Percentiles rank a stretch among this genome's conserved stretches.
Evolutionary conservation across 2,888 invertebrate species (phyloP).

Genomic region (Listrodromus nycthemerus): DNA sequence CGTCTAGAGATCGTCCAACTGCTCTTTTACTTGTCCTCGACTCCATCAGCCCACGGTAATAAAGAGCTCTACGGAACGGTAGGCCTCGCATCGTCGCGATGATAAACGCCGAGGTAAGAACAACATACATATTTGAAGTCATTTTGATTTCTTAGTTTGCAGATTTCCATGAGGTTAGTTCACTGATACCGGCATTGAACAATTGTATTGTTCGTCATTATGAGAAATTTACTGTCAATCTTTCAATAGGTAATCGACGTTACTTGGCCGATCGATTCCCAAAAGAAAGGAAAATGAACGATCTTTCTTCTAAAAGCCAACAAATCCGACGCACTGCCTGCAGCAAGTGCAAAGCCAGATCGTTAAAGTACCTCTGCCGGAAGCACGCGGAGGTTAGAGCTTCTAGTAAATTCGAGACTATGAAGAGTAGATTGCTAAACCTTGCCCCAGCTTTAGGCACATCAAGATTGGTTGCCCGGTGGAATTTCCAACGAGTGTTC

Average conservation of each 20-base stretch:
- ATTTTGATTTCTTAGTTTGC: not conserved
- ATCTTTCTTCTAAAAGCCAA: not conserved
- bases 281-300: not conserved
- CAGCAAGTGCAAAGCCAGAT: slow-evolving; percentile 52
- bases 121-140: not conserved
- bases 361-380: slow-evolving; percentile 47
- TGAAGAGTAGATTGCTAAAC: slow-evolving; percentile 41
- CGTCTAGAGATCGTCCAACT: slow-evolving; percentile 37
- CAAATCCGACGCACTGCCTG: slow-evolving; percentile 54
- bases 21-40: slow-evolving; percentile 43
- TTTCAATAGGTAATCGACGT: not conserved
- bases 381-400: slow-evolving; percentile 34
- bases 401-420: slow-evolving; percentile 55
- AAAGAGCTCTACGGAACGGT: not conserved
- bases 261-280: not conserved
- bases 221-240: not conserved
- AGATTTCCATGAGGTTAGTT: not conserved
- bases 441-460: slow-evolving; percentile 31
- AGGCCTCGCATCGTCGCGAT: not conserved
- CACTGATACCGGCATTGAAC: not conserved
- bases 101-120: slow-evolving; percentile 28
- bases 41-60: slow-evolving; percentile 31
- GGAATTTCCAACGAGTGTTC: slow-evolving; percentile 34
- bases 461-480: slow-evolving; percentile 60
- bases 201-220: not conserved